A percentile compares a stretch with the other conserved stretches of the same genome.
phyloP scores from a whole-genome alignment of 1,140 invertebrate species.

The Caerostris extrusa region DNA sequence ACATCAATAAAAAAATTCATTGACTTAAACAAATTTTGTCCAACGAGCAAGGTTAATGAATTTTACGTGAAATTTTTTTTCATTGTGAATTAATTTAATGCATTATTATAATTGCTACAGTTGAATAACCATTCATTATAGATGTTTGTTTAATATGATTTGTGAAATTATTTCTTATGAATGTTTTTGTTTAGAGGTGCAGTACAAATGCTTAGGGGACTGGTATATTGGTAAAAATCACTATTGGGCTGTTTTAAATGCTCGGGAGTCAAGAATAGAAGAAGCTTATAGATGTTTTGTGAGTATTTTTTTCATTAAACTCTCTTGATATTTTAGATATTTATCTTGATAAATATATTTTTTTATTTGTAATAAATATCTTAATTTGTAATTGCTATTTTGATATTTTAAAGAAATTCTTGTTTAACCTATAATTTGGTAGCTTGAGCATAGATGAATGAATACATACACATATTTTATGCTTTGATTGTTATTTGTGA shows the following conservation, averaged over 20 bases:
- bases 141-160: not conserved
- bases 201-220: constrained; percentile 95
- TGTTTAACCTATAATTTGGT: not conserved
- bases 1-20: too few species aligned
- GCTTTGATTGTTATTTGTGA: too few species aligned
- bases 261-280: constrained; percentile 95
- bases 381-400: not conserved
- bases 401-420: not conserved
- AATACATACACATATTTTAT: too few species aligned
- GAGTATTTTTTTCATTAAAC: constrained; percentile 70
- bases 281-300: constrained; percentile 95
- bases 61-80: too few species aligned
- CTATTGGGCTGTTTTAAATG: constrained; percentile 96
- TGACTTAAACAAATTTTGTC: too few species aligned
- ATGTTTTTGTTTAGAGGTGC: constrained; percentile 85
- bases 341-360: not conserved
- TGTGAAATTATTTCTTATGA: constrained; percentile 79
- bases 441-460: not conserved
- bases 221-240: constrained; percentile 98
- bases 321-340: not conserved
- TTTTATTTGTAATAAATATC: not conserved
- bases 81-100: too few species aligned
- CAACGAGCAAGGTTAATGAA: too few species aligned
- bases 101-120: too few species aligned
- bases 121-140: not conserved